Percentiles rank a stretch among this genome's conserved stretches.
phyloP scores from a whole-genome alignment of 2,797 vertebrate species.

The Phrynocephalus vlangalii region DNA sequence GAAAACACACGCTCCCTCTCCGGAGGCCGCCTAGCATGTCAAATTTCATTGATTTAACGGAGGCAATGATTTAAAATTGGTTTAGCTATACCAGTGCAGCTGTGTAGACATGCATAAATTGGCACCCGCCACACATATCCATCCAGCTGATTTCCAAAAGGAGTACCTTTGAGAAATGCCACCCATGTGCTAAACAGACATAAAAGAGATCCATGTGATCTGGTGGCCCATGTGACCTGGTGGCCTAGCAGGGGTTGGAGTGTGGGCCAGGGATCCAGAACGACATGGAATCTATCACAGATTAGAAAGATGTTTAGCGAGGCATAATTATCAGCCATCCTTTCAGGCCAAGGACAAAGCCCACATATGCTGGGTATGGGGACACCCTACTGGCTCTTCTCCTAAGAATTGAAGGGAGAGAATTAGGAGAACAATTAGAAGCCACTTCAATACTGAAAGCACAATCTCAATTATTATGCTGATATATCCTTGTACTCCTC shows the following conservation, averaged over 20 bases:
- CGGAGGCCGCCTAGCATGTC: neutral
- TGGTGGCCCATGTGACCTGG: too few species aligned
- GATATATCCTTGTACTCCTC: too few species aligned
- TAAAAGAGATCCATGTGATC: too few species aligned
- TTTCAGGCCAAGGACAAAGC: neutral
- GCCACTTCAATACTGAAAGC: too few species aligned
- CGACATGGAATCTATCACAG: neutral
- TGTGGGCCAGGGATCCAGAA: neutral
- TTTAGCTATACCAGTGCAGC: conserved; percentile 15
- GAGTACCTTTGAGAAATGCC: too few species aligned
- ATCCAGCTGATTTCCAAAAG: neutral
- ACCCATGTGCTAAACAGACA: neutral
- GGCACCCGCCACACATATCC: neutral
- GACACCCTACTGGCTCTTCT: too few species aligned
- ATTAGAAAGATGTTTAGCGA: neutral
- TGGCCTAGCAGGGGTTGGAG: too few species aligned
- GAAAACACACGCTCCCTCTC: neutral
- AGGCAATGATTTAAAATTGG: conserved; percentile 32
- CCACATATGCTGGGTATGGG: too few species aligned
- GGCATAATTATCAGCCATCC: neutral
- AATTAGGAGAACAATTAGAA: too few species aligned
- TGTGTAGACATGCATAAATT: neutral
- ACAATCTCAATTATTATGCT: too few species aligned
- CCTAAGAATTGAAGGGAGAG: too few species aligned
- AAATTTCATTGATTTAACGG: conserved; percentile 32